Percentiles rank a stretch among this genome's conserved stretches.
Conservation (phyloP, 2,888 invertebrate species). For the Leuctra nigra region DNA sequence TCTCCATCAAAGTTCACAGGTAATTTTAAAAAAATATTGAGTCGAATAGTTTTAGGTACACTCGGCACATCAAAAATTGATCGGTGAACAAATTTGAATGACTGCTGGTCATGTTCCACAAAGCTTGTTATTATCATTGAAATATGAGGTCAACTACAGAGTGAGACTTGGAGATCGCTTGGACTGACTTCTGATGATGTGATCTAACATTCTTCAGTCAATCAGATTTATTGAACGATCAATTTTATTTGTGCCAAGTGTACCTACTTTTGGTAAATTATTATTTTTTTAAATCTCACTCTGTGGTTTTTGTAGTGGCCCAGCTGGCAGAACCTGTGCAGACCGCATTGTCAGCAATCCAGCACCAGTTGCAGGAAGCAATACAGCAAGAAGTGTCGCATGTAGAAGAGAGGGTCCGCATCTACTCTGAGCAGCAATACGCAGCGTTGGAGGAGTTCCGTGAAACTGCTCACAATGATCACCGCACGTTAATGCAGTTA, state of each 20-base stretch:
- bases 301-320: conserved; percentile 35
- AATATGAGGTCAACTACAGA: no score
- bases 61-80: background rate
- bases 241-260: no score
- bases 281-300: background rate
- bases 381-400: conserved; percentile 61
- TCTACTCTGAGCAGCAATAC: conserved; percentile 68
- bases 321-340: conserved; percentile 46
- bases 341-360: conserved; percentile 52
- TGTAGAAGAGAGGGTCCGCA: conserved; percentile 68
- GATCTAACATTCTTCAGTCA: no score
- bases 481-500: conserved; percentile 47
- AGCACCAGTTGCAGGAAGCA: conserved; percentile 59
- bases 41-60: background rate
- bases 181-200: no score
- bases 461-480: conserved; percentile 65
- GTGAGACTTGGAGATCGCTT: no score
- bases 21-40: conserved; percentile 26
- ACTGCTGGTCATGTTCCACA: no score
- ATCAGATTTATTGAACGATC: no score
- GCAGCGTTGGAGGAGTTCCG: conserved; percentile 64
- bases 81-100: no score
- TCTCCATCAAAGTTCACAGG: conserved; percentile 37
- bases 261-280: background rate
- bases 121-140: no score